These are phyloP conservation scores for Philaenus spumarius DNA, from an alignment of 1,140 invertebrate genomes.

Conservation along the genomic window DNA sequence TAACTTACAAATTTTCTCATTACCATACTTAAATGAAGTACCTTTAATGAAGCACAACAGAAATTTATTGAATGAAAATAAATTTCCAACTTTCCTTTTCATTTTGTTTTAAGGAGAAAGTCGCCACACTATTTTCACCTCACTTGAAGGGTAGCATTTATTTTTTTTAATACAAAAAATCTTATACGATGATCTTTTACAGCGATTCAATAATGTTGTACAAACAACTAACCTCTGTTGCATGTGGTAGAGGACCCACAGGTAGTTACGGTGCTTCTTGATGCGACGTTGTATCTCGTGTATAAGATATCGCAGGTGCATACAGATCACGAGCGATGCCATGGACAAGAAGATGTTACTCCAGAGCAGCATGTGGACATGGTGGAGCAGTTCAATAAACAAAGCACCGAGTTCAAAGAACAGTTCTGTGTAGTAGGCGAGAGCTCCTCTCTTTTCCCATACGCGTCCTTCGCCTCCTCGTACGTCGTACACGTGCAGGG, in stretches of 20 bases:
- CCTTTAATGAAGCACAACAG: too few relatives aligned
- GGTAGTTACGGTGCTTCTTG: slow-evolving; percentile 77
- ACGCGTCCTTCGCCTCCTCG: slow-evolving; percentile 39
- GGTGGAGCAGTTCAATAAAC: slow-evolving; percentile 66
- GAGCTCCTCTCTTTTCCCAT: slow-evolving; percentile 59
- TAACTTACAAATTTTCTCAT: too few relatives aligned
- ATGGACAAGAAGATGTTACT: slow-evolving; percentile 85
- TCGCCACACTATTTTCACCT: too few relatives aligned
- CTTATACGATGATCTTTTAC: too few relatives aligned
- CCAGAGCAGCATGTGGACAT: slow-evolving; percentile 75
- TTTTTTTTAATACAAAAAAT: too few relatives aligned
- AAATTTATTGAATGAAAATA: too few relatives aligned
- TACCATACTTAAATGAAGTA: too few relatives aligned
- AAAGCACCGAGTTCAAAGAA: slow-evolving; percentile 67
- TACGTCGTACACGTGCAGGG: slow-evolving; percentile 62
- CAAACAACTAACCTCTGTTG: slow-evolving; percentile 63
- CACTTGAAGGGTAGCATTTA: too few relatives aligned
- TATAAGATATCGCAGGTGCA: slow-evolving; percentile 80
- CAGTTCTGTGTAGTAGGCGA: slow-evolving; percentile 74
- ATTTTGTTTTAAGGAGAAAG: too few relatives aligned
- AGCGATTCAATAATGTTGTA: too few relatives aligned
- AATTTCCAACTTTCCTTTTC: too few relatives aligned
- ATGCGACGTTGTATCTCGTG: slow-evolving; percentile 76
- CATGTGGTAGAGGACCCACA: slow-evolving; percentile 75
- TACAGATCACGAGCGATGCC: slow-evolving; percentile 84